Base-by-base conservation (phyloP, 2,888 invertebrate species). In the Lottia scabra region DNA sequence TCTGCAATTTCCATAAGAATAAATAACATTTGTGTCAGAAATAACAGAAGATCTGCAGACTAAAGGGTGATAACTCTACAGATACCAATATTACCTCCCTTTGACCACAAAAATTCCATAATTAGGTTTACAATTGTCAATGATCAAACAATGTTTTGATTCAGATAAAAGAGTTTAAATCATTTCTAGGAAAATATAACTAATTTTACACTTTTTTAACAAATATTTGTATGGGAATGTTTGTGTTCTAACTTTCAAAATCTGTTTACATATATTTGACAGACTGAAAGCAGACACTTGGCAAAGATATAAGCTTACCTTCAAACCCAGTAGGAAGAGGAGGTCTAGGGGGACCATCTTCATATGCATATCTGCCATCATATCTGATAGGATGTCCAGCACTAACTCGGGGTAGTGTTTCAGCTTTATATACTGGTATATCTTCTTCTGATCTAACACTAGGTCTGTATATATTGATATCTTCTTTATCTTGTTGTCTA, bases 331-430 rank as follows among this genome's bases (percentile, higher is more conserved):
- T 76, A 15, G 84, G 84, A 2, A 86, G 80, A 5, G 85, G 85
- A 15, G 86, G 81, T 46, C 85, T 77, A 8, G 86, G 84, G 0
- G 84, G 85, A 6, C 82, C 82, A 15, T 87, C 87, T 65, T 84
- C 84, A 38, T 83, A 81, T n/a, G 82, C 81, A 67, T 84, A 85
- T 63, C 83, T 66, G 2, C 84, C 84, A 63, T 85, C 84, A 67
- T 81, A 85, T 68, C 76, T 76, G 12, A 82, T 80, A 68, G 80
- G 81, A 68, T 76, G 77, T 0, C 76, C 77, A 46, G 46, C 45
- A 13, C 38, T 45, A n/a, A 44, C 78, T 13, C 79, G 78, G 23
- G 78, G 80, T 16, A 78, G 73, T 44, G 78, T 76, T 56, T 79
- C 78, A 5, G 75, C 79, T 65, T 80, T 81, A 71, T 79, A 84